Evolutionary conservation across 2,797 vertebrate species (phyloP).

Genomic region (Myotis findleyi): DNA sequence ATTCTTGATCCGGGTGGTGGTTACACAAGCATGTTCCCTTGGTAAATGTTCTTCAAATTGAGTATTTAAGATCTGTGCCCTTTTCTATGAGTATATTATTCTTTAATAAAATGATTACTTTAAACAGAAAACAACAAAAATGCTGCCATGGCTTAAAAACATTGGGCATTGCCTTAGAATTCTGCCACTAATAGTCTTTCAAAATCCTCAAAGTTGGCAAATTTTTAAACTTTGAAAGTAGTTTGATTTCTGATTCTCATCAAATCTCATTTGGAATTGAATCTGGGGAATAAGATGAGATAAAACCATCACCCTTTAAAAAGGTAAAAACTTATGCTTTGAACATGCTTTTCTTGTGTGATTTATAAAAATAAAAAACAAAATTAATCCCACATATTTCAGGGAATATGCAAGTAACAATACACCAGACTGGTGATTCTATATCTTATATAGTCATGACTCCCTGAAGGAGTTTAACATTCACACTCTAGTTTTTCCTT

Average conservation of each 20-base stretch:
- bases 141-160: not conserved
- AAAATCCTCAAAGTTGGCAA: constrained; percentile 9
- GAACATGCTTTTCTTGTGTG: not conserved
- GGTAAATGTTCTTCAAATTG: constrained; percentile 18
- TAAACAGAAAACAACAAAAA: constrained; percentile 34
- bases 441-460: not conserved
- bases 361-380: constrained; percentile 33
- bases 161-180: not conserved
- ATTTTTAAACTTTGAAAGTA: constrained; percentile 23
- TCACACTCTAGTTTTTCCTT: not conserved
- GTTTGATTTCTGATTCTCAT: constrained; percentile 3
- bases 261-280: constrained; percentile 30
- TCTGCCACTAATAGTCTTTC: constrained; percentile 3
- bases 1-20: not conserved
- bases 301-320: not conserved
- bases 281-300: not conserved
- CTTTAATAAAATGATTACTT: constrained; percentile 15
- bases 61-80: not conserved
- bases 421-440: not conserved
- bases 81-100: not conserved
- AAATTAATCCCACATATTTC: not conserved
- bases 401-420: not conserved
- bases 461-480: not conserved
- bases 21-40: not conserved
- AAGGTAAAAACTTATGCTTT: not conserved